phyloP scores from a whole-genome alignment of 2,888 invertebrate genomes.

The Unio pictorum region DNA sequence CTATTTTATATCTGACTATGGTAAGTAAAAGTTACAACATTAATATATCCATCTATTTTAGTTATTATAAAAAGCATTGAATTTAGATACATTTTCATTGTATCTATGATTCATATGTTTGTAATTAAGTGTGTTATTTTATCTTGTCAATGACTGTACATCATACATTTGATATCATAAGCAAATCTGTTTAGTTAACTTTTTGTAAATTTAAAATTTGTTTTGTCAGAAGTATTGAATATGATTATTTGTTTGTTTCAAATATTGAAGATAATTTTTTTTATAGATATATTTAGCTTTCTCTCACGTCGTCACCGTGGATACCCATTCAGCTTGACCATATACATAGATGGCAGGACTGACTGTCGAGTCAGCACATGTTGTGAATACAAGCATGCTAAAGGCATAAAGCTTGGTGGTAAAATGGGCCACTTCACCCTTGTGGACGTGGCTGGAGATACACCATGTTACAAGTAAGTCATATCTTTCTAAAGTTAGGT shows the following conservation, averaged over 20 bases:
- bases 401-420: conserved; percentile 69
- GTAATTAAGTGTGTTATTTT: no score
- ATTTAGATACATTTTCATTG: no score
- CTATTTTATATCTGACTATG: no score
- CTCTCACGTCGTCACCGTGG: conserved; percentile 70
- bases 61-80: no score
- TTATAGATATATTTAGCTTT: conserved; percentile 69
- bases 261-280: conserved; percentile 14
- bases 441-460: conserved; percentile 65
- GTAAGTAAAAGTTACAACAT: no score
- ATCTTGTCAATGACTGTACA: no score
- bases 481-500: no score
- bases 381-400: conserved; percentile 71
- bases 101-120: no score
- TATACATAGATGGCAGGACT: conserved; percentile 71
- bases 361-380: conserved; percentile 72
- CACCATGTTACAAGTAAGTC: conserved; percentile 67
- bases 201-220: no score
- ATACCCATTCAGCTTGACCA: conserved; percentile 71
- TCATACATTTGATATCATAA: no score
- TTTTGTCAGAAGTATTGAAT: background rate
- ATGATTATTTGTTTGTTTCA: background rate
- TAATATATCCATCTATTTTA: no score
- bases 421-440: conserved; percentile 71
- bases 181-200: no score